phyloP scores from a whole-genome alignment of 2,113 vertebrate species.

The Malurus cyaneus region DNA sequence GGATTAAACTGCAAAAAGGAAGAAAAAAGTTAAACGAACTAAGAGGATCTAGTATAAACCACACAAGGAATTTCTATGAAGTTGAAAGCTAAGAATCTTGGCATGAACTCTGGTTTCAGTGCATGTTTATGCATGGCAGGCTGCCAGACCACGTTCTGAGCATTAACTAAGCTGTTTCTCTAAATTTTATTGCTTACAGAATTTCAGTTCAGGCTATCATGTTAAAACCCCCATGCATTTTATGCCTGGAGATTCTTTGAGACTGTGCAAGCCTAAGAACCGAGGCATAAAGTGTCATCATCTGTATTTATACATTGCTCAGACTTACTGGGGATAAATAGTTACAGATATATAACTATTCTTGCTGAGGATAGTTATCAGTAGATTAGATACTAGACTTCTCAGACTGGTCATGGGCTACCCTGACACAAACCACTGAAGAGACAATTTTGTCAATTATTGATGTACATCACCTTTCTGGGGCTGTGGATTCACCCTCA shows the following conservation, averaged over 20 bases:
- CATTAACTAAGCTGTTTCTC: conserved; percentile 47
- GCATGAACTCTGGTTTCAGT: conserved; percentile 8
- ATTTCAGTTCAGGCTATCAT: conserved; percentile 1
- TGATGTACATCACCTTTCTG: background rate
- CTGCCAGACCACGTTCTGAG: conserved; percentile 45
- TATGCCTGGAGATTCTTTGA: background rate
- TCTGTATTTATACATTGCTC: background rate
- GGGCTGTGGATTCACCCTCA: background rate
- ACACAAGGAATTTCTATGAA: background rate
- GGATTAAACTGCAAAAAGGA: conserved; percentile 14
- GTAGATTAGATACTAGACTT: background rate
- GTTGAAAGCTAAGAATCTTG: conserved; percentile 16
- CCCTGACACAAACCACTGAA: background rate
- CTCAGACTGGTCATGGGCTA: background rate
- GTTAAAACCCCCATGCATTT: background rate
- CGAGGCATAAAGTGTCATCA: background rate
- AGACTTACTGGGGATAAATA: background rate
- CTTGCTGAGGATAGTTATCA: background rate
- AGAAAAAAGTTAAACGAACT: background rate
- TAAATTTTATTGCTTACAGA: conserved; percentile 21
- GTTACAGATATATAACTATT: background rate
- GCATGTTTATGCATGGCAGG: conserved; percentile 30
- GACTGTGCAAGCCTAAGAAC: background rate
- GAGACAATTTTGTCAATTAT: background rate
- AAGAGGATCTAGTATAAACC: background rate